Base-by-base conservation (phyloP, 2,797 vertebrate genomes). In the Ataeniobius toweri region DNA sequence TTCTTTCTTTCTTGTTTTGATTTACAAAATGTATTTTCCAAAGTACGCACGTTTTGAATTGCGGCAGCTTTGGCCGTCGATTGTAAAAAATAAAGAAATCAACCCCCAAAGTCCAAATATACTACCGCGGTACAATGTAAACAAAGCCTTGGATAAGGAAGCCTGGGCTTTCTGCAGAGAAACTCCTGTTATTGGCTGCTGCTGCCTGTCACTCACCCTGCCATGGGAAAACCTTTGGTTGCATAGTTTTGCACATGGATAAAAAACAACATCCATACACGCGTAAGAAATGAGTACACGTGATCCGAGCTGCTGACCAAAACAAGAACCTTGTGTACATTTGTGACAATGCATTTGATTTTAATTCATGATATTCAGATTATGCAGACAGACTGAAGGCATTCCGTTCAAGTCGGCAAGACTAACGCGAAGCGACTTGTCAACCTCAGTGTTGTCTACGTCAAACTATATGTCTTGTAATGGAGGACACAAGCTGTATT, bases 251-350 rank as follows among this genome's bases (percentile, higher is more conserved):
- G 78, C 87, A 90, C 90, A 80, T 88, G 79, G 84, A 86, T 83
- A 70, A 75, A 86, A 80, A 51, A 79, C 83, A 80, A 83, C 5
- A 90, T 22, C 83, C 80, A 90, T 82, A 91, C 92, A 93, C 83
- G 77, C 85, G 51, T 86, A 71, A 91, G 88, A 80, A 88, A 74
- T 69, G 70, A 71, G 84, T 89, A 93, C 95, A 95, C 94, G 94
- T 95, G 94, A 95, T 86, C 86, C n/a, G 63, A 76, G 79, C 75
- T 81, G 6, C 76, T 80, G 80, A 88, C 80, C 86, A 93, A 90
- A 95, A 95, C 92, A 95, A 93, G 74, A 85, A 59, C 75, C 68
- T 53, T 31, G 10, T 59, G 76, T 13, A 77, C 77, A 58, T 24
- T n/a, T n/a, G 22, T 48, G 65, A 74, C 3, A 48, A 13, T 2